These are phyloP conservation scores for Callocephalon fimbriatum DNA, from an alignment of 2,113 vertebrate genomes.

Conservation along the genomic window DNA sequence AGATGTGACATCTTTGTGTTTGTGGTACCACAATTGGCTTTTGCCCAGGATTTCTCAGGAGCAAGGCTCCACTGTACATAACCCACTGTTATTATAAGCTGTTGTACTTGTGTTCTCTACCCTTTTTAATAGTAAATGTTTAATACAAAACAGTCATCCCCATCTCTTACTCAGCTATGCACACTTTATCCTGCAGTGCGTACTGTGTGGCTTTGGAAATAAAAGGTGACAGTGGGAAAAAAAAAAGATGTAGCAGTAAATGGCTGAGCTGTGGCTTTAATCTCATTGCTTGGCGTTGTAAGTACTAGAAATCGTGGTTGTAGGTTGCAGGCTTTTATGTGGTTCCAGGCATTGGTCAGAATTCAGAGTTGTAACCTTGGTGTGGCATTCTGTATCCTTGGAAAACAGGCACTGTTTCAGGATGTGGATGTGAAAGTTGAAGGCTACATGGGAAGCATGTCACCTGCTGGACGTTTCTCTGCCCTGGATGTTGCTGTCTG, in stretches of 20 bases:
- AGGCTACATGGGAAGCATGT: conserved; percentile 92
- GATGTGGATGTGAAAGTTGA: conserved; percentile 90
- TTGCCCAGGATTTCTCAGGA: not conserved
- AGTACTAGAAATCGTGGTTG: not conserved
- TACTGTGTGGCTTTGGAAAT: not conserved
- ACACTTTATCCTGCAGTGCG: not conserved
- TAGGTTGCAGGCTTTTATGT: not conserved
- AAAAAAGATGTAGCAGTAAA: not conserved
- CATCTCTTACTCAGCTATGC: not conserved
- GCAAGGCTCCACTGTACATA: not conserved
- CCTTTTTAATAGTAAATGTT: not conserved
- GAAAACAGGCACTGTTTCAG: conserved; percentile 88
- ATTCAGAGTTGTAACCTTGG: not conserved
- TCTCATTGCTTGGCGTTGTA: not conserved
- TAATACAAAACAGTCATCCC: not conserved
- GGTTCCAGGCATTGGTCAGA: not conserved
- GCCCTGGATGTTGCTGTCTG: conserved; percentile 93
- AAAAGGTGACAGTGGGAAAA: not conserved
- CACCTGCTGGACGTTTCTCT: conserved; percentile 84
- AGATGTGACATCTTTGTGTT: not conserved
- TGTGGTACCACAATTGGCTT: not conserved
- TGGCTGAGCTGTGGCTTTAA: not conserved
- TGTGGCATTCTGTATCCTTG: not conserved
- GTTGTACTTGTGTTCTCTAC: not conserved
- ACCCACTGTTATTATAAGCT: not conserved